phyloP scores from a whole-genome alignment of 23 tunicate species.

The Phallusia fumigata region DNA sequence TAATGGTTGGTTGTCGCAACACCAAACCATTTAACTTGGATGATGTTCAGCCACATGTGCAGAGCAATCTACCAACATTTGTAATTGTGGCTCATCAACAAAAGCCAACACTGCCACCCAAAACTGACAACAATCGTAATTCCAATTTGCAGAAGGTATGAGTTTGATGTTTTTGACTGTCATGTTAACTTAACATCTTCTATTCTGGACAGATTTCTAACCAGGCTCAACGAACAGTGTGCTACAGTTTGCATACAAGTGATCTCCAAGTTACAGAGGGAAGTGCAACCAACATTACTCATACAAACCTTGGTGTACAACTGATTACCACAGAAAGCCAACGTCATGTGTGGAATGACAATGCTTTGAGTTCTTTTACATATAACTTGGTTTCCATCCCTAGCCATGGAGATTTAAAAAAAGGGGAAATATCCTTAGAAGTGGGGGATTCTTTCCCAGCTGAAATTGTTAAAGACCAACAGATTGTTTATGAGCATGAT shows the following conservation, averaged over 20 bases:
- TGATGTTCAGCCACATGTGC: background rate
- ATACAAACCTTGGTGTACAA: background rate
- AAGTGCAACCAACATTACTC: background rate
- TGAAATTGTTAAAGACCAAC: conserved; percentile 3
- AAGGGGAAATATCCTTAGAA: background rate
- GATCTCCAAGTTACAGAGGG: conserved; percentile 7
- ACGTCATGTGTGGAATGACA: conserved; percentile 17
- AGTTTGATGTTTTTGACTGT: background rate
- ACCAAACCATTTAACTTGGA: background rate
- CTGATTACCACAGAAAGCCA: background rate
- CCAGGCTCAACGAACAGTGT: conserved; percentile 5
- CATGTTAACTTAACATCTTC: background rate
- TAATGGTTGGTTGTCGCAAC: conserved; percentile 43
- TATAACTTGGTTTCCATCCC: conserved; percentile 14
- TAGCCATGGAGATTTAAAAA: conserved; percentile 11
- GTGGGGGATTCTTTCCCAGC: background rate
- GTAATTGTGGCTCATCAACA: conserved; percentile 36
- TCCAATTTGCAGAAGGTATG: background rate
- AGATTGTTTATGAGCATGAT: conserved; percentile 43
- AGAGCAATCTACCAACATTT: conserved; percentile 33
- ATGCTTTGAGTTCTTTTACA: background rate
- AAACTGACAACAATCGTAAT: background rate
- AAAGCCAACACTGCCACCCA: background rate
- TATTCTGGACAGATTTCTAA: conserved; percentile 1
- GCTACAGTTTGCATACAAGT: conserved; percentile 10